Percentiles rank a stretch among this genome's conserved stretches.
These are phyloP conservation scores for Notospermus geniculatus DNA, from an alignment of 1,140 invertebrate species.

Conservation along the genomic window DNA sequence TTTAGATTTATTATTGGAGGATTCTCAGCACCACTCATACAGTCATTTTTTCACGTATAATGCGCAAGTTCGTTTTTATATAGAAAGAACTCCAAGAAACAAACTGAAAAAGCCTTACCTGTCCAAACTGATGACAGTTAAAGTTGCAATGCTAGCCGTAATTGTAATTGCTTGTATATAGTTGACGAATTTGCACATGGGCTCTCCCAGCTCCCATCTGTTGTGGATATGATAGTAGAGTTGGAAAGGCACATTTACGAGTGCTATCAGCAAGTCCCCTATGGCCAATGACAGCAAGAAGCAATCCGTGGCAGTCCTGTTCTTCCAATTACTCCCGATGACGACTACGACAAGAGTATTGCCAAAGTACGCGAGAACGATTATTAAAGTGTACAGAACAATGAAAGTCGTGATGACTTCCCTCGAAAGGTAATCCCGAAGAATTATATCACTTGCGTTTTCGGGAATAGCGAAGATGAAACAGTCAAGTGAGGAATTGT, in stretches of 20 bases:
- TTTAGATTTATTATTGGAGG: no score
- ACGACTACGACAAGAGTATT: slow-evolving; percentile 32
- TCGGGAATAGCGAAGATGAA: no score
- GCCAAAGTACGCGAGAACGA: slow-evolving; percentile 27
- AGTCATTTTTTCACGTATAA: no score
- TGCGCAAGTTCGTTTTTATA: no score
- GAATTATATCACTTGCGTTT: no score
- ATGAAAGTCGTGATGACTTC: slow-evolving; percentile 15
- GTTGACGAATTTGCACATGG: slow-evolving; percentile 33
- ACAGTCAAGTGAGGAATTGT: no score
- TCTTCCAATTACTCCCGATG: slow-evolving; percentile 25
- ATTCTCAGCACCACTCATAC: no score
- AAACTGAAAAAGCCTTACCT: no score
- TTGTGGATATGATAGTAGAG: slow-evolving; percentile 31
- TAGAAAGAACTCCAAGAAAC: no score
- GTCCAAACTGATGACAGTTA: slow-evolving; percentile 36
- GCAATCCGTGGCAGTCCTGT: slow-evolving; percentile 39
- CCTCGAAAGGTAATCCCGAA: slow-evolving; percentile 1
- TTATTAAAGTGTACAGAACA: slow-evolving; percentile 29
- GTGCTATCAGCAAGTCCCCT: slow-evolving; percentile 30
- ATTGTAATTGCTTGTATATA: slow-evolving; percentile 36
- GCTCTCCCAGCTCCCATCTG: slow-evolving; percentile 29
- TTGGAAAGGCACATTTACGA: slow-evolving; percentile 39
- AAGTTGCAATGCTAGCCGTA: slow-evolving; percentile 34
- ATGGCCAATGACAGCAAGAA: slow-evolving; percentile 44